Evolutionary conservation across 2,113 vertebrate species (phyloP).

Genomic region (Perca fluviatilis): DNA sequence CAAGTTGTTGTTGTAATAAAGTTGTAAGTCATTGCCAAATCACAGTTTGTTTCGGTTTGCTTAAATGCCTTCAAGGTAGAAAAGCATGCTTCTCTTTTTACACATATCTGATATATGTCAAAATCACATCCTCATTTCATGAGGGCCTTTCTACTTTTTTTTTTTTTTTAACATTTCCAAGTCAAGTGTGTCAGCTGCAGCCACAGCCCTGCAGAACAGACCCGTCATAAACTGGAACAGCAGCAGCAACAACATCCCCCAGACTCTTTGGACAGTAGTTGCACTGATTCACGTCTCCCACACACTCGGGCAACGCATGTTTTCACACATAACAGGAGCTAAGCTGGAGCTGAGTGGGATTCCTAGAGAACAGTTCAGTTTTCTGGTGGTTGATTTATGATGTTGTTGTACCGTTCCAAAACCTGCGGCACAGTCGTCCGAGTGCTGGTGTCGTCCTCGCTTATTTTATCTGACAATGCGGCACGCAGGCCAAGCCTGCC

Average conservation of each 20-base stretch:
- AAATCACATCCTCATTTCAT: neutral
- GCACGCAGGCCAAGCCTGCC: conserved; percentile 59
- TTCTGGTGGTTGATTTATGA: conserved; percentile 41
- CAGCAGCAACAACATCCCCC: conserved; percentile 44
- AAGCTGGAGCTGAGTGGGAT: conserved; percentile 47
- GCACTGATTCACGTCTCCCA: conserved; percentile 50
- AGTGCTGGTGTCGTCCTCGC: conserved; percentile 59
- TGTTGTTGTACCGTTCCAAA: conserved; percentile 40
- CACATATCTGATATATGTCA: neutral
- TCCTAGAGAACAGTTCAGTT: conserved; percentile 40
- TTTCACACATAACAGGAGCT: conserved; percentile 20
- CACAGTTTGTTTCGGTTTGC: neutral
- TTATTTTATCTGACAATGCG: conserved; percentile 60
- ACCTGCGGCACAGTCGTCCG: conserved; percentile 54
- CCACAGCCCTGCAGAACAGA: neutral
- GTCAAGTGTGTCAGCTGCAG: neutral
- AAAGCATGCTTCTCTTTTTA: neutral
- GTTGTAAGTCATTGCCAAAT: neutral
- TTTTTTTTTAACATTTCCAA: neutral
- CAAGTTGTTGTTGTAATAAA: too few species aligned
- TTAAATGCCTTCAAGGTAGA: neutral
- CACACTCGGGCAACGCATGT: conserved; percentile 12
- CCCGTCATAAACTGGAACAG: neutral
- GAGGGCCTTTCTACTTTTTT: neutral
- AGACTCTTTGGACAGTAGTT: conserved; percentile 31